phyloP scores from a whole-genome alignment of 1,140 invertebrate species.

The Radopholus similis region DNA sequence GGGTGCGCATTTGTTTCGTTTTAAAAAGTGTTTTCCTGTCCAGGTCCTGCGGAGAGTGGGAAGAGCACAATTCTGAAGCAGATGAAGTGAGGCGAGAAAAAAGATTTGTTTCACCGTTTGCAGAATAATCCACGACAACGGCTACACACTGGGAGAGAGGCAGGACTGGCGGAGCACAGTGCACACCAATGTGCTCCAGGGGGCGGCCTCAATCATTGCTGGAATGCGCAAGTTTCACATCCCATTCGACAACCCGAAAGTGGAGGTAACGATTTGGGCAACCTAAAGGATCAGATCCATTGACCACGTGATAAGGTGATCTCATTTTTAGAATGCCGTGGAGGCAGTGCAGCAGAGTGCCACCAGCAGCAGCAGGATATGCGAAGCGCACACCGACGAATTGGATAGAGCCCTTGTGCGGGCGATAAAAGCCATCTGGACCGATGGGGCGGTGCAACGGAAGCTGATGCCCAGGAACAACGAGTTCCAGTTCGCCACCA shows the following conservation, averaged over 20 bases:
- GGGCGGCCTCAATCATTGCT: slow-evolving; percentile 25
- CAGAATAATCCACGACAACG: slow-evolving; percentile 84
- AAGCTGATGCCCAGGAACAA: neutral
- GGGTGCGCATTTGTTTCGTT: neutral
- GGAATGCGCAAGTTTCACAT: slow-evolving; percentile 20
- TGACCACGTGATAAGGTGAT: too few relatives aligned
- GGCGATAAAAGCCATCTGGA: neutral
- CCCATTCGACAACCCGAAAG: neutral
- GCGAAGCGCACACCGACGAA: neutral
- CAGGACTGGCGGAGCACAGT: slow-evolving; percentile 84
- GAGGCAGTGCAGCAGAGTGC: neutral
- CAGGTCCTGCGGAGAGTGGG: slow-evolving; percentile 43
- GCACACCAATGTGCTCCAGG: slow-evolving; percentile 73
- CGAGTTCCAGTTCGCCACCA: slow-evolving; percentile 7
- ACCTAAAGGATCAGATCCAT: neutral
- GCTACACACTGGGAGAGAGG: slow-evolving; percentile 86
- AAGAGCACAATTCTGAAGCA: slow-evolving; percentile 42
- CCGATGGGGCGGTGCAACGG: neutral
- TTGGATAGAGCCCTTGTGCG: too few relatives aligned
- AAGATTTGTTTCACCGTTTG: too few relatives aligned
- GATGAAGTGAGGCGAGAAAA: slow-evolving; percentile 39
- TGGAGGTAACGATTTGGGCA: neutral
- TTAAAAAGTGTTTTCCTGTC: slow-evolving; percentile 1
- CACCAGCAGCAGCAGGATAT: neutral
- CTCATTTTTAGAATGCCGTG: neutral